phyloP scores from a whole-genome alignment of 2,888 invertebrate genomes.

The Beris morrisii region DNA sequence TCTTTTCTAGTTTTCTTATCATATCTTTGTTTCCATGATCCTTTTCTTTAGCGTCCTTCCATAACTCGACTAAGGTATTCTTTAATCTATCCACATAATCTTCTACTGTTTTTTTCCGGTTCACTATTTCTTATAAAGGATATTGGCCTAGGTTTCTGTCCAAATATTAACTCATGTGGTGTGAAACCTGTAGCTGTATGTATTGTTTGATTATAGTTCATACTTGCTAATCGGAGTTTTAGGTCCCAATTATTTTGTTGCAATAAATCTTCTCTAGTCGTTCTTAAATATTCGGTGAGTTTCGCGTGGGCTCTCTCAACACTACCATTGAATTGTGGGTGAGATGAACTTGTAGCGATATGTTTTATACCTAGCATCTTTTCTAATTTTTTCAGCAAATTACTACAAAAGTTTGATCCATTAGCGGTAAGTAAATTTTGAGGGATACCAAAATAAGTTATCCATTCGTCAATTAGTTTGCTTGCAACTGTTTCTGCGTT shows the following conservation, averaged over 20 bases:
- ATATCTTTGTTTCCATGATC: no score
- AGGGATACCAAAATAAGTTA: neutral
- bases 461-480: neutral
- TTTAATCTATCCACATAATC: neutral
- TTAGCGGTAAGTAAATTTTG: neutral
- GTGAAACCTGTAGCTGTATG: neutral
- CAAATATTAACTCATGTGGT: neutral
- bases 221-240: neutral
- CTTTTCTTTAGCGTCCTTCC: no score
- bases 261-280: neutral
- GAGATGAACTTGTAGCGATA: neutral
- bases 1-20: no score
- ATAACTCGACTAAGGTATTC: neutral
- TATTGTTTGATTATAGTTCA: neutral
- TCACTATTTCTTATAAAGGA: neutral
- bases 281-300: neutral
- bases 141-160: neutral
- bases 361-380: neutral
- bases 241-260: neutral
- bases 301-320: neutral
- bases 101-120: neutral
- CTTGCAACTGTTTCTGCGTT: neutral
- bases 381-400: no score
- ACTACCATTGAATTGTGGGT: neutral
- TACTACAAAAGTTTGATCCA: no score